Conservation (phyloP, 2,797 vertebrate species). For the Pseudomugil gertrudae region DNA sequence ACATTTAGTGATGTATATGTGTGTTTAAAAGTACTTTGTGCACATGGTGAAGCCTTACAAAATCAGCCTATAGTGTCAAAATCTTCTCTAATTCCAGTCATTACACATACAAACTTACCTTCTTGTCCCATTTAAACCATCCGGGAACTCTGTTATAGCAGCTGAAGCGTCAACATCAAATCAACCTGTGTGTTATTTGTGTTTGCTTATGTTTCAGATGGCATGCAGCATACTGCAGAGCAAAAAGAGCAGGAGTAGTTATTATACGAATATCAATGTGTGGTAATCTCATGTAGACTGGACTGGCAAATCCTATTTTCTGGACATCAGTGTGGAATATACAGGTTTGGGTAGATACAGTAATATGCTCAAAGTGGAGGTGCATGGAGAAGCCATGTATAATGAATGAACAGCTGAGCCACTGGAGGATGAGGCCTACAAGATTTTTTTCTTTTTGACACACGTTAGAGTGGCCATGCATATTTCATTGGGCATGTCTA, state of each 20-base stretch:
- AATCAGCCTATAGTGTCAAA: background rate
- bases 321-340: slow-evolving; percentile 10
- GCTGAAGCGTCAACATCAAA: background rate
- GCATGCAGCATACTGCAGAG: too few species aligned
- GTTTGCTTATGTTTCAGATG: background rate
- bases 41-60: too few species aligned
- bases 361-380: slow-evolving; percentile 48
- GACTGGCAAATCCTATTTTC: background rate
- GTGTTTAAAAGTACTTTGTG: too few species aligned
- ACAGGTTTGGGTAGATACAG: slow-evolving; percentile 28
- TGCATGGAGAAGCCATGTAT: slow-evolving; percentile 54
- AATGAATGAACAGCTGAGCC: slow-evolving; percentile 72
- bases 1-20: too few species aligned
- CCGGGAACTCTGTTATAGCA: background rate
- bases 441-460: slow-evolving; percentile 40
- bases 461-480: slow-evolving; percentile 66
- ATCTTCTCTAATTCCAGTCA: background rate
- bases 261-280: background rate
- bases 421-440: slow-evolving; percentile 51
- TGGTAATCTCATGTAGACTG: background rate
- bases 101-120: background rate
- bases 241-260: background rate
- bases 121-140: background rate
- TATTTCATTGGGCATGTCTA: slow-evolving; percentile 72
- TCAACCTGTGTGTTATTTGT: background rate